Evolutionary conservation across 2,113 vertebrate species (phyloP).

Genomic region (Anoura caudifer): DNA sequence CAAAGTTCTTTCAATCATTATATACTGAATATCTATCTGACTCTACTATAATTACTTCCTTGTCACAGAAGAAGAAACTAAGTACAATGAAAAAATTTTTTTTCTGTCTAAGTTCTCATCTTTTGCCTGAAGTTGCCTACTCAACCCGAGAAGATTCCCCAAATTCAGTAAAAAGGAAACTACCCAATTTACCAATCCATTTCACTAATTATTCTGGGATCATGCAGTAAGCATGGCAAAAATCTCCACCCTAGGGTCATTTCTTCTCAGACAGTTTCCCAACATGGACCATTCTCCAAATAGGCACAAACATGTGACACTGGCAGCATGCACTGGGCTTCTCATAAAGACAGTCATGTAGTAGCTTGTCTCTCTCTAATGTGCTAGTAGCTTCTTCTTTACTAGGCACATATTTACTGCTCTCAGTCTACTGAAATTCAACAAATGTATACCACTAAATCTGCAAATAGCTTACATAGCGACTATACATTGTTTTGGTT

Average conservation of each 20-base stretch:
- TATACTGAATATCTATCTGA: background rate
- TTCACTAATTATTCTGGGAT: background rate
- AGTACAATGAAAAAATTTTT: background rate
- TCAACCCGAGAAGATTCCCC: background rate
- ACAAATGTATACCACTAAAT: background rate
- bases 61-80: background rate
- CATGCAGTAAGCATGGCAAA: background rate
- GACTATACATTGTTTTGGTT: background rate
- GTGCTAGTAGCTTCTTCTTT: background rate
- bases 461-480: background rate
- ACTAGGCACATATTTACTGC: background rate
- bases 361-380: background rate
- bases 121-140: background rate
- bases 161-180: constrained; percentile 3
- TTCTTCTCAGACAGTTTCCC: background rate
- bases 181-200: background rate
- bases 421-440: background rate
- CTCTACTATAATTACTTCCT: background rate
- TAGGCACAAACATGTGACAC: background rate
- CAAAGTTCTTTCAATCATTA: background rate
- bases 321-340: background rate
- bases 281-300: background rate
- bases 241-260: background rate
- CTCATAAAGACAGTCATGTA: background rate
- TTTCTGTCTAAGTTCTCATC: background rate